These are phyloP conservation scores for Chaetops frenatus DNA, from an alignment of 2,113 vertebrate genomes.

Conservation along the genomic window DNA sequence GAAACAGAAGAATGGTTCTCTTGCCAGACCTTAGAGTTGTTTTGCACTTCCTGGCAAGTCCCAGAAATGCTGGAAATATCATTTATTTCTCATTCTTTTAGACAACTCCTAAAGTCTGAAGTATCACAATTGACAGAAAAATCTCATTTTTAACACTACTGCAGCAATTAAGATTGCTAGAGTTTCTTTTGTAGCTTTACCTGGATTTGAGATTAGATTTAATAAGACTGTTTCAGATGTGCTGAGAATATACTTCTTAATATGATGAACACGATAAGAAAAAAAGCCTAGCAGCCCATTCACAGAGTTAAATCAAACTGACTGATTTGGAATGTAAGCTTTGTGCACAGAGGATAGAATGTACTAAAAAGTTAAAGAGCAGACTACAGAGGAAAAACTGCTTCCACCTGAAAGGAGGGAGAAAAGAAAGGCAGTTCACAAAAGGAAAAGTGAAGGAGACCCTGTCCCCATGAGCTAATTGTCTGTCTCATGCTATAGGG, in stretches of 20 bases:
- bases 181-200: background rate
- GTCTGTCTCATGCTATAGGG: constrained; percentile 17
- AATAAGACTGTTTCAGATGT: background rate
- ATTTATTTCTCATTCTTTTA: background rate
- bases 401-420: background rate
- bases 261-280: background rate
- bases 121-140: background rate
- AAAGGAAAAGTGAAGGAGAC: background rate
- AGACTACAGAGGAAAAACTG: background rate
- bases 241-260: background rate
- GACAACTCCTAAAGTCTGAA: background rate
- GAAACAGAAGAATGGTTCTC: background rate
- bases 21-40: background rate
- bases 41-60: background rate
- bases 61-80: background rate
- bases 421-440: background rate
- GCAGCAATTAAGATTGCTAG: background rate
- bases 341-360: background rate
- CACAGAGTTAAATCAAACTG: background rate
- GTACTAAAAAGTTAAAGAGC: background rate
- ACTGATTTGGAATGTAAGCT: background rate
- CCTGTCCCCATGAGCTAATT: background rate
- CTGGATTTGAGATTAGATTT: background rate
- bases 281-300: background rate
- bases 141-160: background rate